A percentile compares a stretch with the other conserved stretches of the same genome.
Conservation (phyloP, 1,140 invertebrate species). For the Ceratina australensis region DNA sequence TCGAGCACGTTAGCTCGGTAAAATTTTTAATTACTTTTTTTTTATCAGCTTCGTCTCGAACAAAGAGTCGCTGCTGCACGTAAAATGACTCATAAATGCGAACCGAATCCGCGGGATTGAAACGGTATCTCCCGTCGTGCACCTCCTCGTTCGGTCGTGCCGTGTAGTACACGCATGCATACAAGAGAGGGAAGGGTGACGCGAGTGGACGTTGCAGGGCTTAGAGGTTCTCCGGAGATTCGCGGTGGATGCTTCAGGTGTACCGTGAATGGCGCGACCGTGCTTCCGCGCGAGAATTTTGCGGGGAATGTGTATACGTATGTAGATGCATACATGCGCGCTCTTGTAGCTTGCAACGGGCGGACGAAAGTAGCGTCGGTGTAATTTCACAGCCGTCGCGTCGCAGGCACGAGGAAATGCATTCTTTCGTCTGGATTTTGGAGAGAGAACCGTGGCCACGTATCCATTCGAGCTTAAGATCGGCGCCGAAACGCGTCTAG, state of each 20-base stretch:
- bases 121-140: constrained; percentile 27
- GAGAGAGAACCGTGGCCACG: neutral
- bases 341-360: constrained; percentile 26
- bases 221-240: constrained; percentile 14
- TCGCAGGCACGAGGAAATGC: constrained; percentile 56
- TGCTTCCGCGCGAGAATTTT: no score
- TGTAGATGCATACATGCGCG: constrained; percentile 15
- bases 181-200: neutral
- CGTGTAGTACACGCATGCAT: neutral
- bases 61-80: neutral
- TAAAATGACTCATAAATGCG: constrained; percentile 36
- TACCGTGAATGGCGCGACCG: no score
- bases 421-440: constrained; percentile 48
- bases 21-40: no score
- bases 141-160: constrained; percentile 8
- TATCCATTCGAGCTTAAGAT: neutral
- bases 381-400: constrained; percentile 65
- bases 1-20: no score
- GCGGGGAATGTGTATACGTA: no score
- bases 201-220: constrained; percentile 1
- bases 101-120: constrained; percentile 13
- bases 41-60: neutral
- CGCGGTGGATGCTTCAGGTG: neutral
- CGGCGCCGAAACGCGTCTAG: neutral
- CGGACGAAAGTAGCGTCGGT: constrained; percentile 52